Evolutionary conservation across 2,888 invertebrate species (phyloP).

Genomic region (Idaea biselata): DNA sequence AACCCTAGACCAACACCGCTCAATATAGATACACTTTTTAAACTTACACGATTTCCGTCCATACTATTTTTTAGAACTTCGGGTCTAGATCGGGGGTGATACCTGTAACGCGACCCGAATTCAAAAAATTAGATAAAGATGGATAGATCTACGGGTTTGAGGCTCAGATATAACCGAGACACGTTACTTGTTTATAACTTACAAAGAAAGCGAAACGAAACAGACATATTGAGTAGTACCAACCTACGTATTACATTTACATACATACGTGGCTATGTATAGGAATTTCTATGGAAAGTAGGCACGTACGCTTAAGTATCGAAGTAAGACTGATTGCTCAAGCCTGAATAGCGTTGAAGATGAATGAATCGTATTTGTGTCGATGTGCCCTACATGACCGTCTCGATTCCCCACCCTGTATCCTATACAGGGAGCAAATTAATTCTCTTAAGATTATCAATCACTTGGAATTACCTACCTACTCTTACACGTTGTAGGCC

Average conservation of each 20-base stretch:
- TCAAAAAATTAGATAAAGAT: too few species aligned
- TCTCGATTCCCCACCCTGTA: conserved; percentile 11
- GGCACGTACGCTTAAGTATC: background rate
- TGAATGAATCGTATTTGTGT: conserved; percentile 42
- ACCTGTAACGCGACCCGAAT: too few species aligned
- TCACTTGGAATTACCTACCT: conserved; percentile 26
- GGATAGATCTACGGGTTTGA: too few species aligned
- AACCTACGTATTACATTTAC: background rate
- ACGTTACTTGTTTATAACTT: background rate
- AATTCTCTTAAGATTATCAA: conserved; percentile 32
- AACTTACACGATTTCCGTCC: too few species aligned
- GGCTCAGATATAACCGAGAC: background rate
- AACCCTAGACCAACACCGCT: too few species aligned
- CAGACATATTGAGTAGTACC: background rate
- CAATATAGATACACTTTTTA: too few species aligned
- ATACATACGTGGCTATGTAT: background rate
- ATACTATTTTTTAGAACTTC: too few species aligned
- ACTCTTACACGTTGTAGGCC: background rate
- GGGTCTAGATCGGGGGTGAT: too few species aligned
- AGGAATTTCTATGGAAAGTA: background rate
- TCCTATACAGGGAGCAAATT: conserved; percentile 28
- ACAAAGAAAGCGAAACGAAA: background rate
- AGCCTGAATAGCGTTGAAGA: conserved; percentile 43
- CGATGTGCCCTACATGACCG: conserved; percentile 28
- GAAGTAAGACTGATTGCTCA: background rate